Base-by-base conservation (phyloP, 2,113 vertebrate genomes). In the Semnopithecus entellus region DNA sequence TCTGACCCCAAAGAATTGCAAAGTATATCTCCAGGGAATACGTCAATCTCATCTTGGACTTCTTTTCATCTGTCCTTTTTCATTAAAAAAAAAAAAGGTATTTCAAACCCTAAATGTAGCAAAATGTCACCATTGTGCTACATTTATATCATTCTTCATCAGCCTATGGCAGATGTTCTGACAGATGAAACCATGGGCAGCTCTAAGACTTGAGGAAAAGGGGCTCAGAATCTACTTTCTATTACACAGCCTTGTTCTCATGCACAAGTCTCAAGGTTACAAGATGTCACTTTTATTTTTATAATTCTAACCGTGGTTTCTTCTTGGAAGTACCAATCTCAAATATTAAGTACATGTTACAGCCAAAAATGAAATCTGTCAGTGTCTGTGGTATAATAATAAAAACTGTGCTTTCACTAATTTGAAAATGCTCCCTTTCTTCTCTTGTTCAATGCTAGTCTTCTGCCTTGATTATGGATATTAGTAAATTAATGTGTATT, bases 61-160 rank as follows among this genome's bases (percentile, higher is more conserved):
- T 94, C 38, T 70, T 91, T 92, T 96, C 40, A 85, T 94, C 43
- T 88, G 6, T 76, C 32, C n/a, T 80, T 76, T 27, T 72, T 70
- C 48, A 70, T 89, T 7, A 10, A 61, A 75, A 93, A 79, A 89
- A 73, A n/a, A 59, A 85, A 84, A 86, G 22, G 13, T 79, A 75
- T 96, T 96, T 92, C 61, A 82, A 97, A 73, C 13, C 50, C 52
- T 86, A 88, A 70, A 83, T 90, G 80, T 38, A 89, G 55, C 66
- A 92, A 94, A 97, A 95, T 96, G 88, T 95, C 84, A 94, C 79
- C 83, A 93, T 27, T 68, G 35, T 55, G 61, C 84, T 52, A 70
- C 81, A 94, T 88, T 92, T 84, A 93, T 93, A 94, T 97, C 79
- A 84, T 88, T 93, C 90, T 87, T 89, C 75, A 93, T 93, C 83